A percentile compares a stretch with the other conserved stretches of the same genome.
These are phyloP conservation scores for Drosophila mercatorum DNA, from an alignment of 2,888 invertebrate species.

Conservation along the genomic window DNA sequence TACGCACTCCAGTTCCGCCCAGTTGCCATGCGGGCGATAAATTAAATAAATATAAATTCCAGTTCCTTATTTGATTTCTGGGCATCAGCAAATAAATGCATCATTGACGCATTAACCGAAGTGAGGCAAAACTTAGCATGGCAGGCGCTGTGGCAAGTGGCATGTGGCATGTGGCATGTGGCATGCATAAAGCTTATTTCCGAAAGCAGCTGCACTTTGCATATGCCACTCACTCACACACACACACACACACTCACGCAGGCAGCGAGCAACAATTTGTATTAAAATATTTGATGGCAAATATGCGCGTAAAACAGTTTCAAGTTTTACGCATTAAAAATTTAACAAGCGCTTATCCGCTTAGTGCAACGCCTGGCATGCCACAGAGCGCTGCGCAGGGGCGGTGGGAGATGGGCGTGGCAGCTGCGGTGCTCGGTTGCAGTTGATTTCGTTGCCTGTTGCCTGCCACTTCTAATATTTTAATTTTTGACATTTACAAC, in stretches of 20 bases:
- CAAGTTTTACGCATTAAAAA: slow-evolving; percentile 78
- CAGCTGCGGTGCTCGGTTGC: background rate
- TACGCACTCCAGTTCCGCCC: background rate
- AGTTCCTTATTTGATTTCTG: slow-evolving; percentile 33
- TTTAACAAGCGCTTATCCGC: slow-evolving; percentile 79
- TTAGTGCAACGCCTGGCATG: slow-evolving; percentile 70
- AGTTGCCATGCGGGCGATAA: background rate
- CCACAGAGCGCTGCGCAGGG: slow-evolving; percentile 16
- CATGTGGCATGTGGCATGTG: slow-evolving; percentile 14
- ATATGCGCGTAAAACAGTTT: slow-evolving; percentile 67
- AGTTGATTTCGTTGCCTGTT: slow-evolving; percentile 38
- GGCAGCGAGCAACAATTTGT: slow-evolving; percentile 37
- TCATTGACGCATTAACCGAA: slow-evolving; percentile 24
- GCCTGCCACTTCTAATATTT: slow-evolving; percentile 70
- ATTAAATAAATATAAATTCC: slow-evolving; percentile 43
- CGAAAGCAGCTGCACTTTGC: slow-evolving; percentile 48
- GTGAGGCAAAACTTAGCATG: slow-evolving; percentile 3
- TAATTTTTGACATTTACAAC: slow-evolving; percentile 70
- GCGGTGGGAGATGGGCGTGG: background rate
- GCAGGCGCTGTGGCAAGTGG: background rate
- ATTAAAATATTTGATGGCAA: slow-evolving; percentile 71
- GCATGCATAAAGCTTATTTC: slow-evolving; percentile 43
- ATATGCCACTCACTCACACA: slow-evolving; percentile 28
- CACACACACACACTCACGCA: background rate
- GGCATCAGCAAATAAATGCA: slow-evolving; percentile 44